Percentiles rank a stretch among this genome's conserved stretches.
Evolutionary conservation across 2,888 invertebrate species (phyloP).

Genomic region (Ischnura elegans): DNA sequence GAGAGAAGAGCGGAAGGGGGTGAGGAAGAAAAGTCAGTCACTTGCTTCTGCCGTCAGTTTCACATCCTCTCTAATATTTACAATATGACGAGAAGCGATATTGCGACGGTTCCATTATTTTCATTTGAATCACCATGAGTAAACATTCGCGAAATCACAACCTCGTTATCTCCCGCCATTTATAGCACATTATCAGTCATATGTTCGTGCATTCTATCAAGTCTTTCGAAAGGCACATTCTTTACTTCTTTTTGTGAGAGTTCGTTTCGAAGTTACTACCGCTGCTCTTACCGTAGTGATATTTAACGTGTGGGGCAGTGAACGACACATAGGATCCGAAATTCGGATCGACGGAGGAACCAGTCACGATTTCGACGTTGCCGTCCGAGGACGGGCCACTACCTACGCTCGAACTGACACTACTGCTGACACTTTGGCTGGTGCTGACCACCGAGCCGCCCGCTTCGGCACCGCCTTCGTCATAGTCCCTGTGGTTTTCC

Average conservation of each 20-base stretch:
- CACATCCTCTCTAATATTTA: conserved; percentile 6
- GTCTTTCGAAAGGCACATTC: not conserved
- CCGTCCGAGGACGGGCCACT: conserved; percentile 25
- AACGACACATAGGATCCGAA: conserved; percentile 73
- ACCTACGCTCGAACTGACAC: conserved; percentile 49
- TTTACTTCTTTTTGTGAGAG: conserved; percentile 47
- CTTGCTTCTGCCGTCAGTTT: conserved; percentile 39
- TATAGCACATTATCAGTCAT: not conserved
- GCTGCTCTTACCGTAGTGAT: conserved; percentile 73
- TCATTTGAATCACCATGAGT: not conserved
- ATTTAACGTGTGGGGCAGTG: conserved; percentile 73
- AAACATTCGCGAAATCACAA: conserved; percentile 21
- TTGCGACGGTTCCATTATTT: not conserved
- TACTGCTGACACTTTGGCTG: conserved; percentile 58
- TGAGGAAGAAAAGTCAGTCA: not conserved
- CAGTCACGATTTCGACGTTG: conserved; percentile 49
- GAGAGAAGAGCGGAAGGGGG: too few species aligned
- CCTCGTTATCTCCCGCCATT: not conserved
- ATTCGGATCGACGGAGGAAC: conserved; percentile 42
- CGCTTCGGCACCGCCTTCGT: not conserved
- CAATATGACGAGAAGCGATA: not conserved
- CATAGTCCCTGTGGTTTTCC: not conserved
- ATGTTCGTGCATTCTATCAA: not conserved
- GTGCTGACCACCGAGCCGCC: conserved; percentile 49
- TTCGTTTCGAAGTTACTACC: conserved; percentile 51